Evolutionary conservation across 2,797 vertebrate species (phyloP).

Genomic region (Taeniopygia guttata): DNA sequence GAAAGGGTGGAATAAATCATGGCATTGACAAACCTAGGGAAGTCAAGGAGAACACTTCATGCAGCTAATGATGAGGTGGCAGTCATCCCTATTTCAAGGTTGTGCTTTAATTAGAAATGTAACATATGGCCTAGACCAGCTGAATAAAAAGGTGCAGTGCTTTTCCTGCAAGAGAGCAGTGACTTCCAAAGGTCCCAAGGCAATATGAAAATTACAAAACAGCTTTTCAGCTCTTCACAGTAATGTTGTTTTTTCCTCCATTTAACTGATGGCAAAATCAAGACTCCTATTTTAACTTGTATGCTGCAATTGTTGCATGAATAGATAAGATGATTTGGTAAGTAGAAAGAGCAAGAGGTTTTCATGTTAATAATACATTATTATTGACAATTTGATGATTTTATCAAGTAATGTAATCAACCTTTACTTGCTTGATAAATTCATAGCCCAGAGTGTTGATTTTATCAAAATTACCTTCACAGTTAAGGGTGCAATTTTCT

Average conservation of each 20-base stretch:
- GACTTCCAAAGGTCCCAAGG: neutral
- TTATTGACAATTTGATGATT: neutral
- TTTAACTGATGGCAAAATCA: neutral
- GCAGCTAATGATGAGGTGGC: neutral
- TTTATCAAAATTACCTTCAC: constrained; percentile 30
- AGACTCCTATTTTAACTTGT: neutral
- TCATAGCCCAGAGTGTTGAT: constrained; percentile 15
- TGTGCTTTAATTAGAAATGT: neutral
- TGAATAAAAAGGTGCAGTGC: neutral
- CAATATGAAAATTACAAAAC: neutral
- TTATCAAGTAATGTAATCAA: constrained; percentile 19
- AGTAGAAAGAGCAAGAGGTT: neutral
- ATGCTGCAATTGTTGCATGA: neutral
- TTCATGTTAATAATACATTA: neutral
- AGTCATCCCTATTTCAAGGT: neutral
- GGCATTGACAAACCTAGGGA: neutral
- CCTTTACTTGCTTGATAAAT: constrained; percentile 25
- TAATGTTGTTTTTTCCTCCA: neutral
- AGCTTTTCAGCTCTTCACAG: neutral
- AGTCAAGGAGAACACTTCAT: neutral
- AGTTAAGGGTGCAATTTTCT: constrained; percentile 28
- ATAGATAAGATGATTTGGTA: neutral
- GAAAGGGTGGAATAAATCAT: neutral
- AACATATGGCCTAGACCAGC: neutral
- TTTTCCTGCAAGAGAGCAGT: neutral